These are phyloP conservation scores for Spea bombifrons DNA, from an alignment of 2,113 vertebrate genomes.

Conservation along the genomic window DNA sequence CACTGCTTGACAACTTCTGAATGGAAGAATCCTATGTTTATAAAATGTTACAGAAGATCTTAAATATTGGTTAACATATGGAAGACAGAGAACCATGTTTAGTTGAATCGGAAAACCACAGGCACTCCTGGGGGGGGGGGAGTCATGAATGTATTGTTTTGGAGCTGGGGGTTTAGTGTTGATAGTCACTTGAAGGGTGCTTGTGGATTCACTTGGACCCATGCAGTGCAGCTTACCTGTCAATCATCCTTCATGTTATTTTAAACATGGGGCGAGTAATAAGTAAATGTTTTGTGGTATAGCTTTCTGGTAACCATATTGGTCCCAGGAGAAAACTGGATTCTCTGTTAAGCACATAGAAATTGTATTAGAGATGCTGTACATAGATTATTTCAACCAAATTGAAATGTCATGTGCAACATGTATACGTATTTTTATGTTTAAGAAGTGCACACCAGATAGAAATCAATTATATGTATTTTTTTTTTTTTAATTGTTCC, in stretches of 20 bases:
- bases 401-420: not conserved
- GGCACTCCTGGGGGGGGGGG: not conserved
- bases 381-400: not conserved
- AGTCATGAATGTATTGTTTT: not conserved
- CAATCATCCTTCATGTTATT: slow-evolving; percentile 45
- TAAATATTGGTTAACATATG: not conserved
- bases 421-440: slow-evolving; percentile 20
- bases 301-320: slow-evolving; percentile 35
- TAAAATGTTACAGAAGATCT: not conserved
- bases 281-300: slow-evolving; percentile 34
- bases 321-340: slow-evolving; percentile 35
- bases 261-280: slow-evolving; percentile 42
- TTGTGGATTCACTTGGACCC: slow-evolving; percentile 3
- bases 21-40: not conserved
- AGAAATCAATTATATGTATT: slow-evolving; percentile 16
- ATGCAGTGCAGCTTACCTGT: slow-evolving; percentile 32
- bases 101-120: not conserved
- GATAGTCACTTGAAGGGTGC: slow-evolving; percentile 17
- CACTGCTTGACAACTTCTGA: not conserved
- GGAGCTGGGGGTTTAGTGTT: not conserved
- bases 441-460: slow-evolving; percentile 8
- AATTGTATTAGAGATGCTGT: slow-evolving; percentile 18
- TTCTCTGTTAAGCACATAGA: slow-evolving; percentile 21
- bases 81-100: not conserved
- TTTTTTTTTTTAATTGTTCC: slow-evolving; percentile 25